Percentiles rank a stretch among this genome's conserved stretches.
These are phyloP conservation scores for Sinopyrophorus schimmeli DNA, from an alignment of 2,888 invertebrate genomes.

Conservation along the genomic window DNA sequence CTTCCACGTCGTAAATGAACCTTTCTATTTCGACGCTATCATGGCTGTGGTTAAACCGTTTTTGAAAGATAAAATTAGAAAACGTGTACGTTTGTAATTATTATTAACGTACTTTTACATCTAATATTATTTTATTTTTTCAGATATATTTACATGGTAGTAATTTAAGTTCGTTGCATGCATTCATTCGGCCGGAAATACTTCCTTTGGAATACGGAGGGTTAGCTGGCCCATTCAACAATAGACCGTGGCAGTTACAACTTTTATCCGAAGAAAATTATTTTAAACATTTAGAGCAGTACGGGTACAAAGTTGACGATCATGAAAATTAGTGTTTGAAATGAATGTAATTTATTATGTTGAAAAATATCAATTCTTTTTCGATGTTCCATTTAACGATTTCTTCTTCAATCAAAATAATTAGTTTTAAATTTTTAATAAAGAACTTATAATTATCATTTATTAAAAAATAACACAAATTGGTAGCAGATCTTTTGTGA, in stretches of 20 bases:
- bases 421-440: too few relatives aligned
- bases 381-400: too few relatives aligned
- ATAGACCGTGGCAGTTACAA: constrained; percentile 51
- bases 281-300: constrained; percentile 48
- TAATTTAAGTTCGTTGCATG: constrained; percentile 59
- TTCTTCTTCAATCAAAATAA: too few relatives aligned
- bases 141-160: constrained; percentile 62
- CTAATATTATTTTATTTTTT: constrained; percentile 21
- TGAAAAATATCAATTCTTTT: too few relatives aligned
- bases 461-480: too few relatives aligned
- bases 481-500: too few relatives aligned
- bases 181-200: constrained; percentile 57
- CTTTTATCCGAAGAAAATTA: constrained; percentile 53
- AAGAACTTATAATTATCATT: too few relatives aligned
- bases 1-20: constrained; percentile 57
- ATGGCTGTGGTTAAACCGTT: constrained; percentile 81
- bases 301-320: constrained; percentile 47
- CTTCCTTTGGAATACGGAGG: constrained; percentile 68
- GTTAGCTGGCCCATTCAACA: constrained; percentile 50
- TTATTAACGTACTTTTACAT: constrained; percentile 1
- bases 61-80: constrained; percentile 76
- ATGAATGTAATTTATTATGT: too few relatives aligned
- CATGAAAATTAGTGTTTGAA: constrained; percentile 30
- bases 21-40: constrained; percentile 56
- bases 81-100: constrained; percentile 62